Evolutionary conservation across 1,140 invertebrate genomes (phyloP), one percentile per base, ranked within the genome.

Genomic region (Leptoteleia sp.): DNA sequence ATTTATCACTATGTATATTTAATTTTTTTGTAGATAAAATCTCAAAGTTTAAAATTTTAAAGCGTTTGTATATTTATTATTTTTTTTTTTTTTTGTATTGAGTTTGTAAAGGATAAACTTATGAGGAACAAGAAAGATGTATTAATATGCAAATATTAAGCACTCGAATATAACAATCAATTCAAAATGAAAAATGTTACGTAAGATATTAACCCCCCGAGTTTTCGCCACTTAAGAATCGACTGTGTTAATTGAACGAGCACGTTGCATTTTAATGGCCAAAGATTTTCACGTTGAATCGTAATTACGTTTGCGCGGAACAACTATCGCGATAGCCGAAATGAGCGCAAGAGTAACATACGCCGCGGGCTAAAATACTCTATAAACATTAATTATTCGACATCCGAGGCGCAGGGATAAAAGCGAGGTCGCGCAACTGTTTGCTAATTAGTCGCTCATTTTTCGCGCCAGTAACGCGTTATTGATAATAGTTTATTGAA

Each of bases 351-450:
- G 19, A 38, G 40, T 62, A 15, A 43, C 9, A n/a, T 4, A n/a
- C n/a, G 19, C 50, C 22, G 33, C 31, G 4, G 17, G 13, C 25
- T 9, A 5, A 54, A 55, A 48, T 25, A 48, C 13, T 31, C 40
- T 1, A 48, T 38, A 72, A 81, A 82, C 79, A 81, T 81, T n/a
- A 82, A 81, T 81, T 76, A 82, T 29, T 52, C 67, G 35, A 57
- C 55, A 79, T 81, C 76, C 59, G 27, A 61, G 12, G 16, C 40
- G 61, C 19, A 7, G 6, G 55, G 16, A 48, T 48, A 27, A 48
- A 62, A 38, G 57, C 33, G 43, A 62, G 57, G 57, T 65, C 62
- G 38, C 16, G 38, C 29, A n/a, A 45, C 67, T 67, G 62, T 83
- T 81, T 80, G 78, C 80, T 81, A 81, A 83, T 83, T 83, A 81